Percentiles rank a stretch among this genome's conserved stretches.
Conservation (phyloP, 2,113 vertebrate genomes). For the Setophaga coronata region DNA sequence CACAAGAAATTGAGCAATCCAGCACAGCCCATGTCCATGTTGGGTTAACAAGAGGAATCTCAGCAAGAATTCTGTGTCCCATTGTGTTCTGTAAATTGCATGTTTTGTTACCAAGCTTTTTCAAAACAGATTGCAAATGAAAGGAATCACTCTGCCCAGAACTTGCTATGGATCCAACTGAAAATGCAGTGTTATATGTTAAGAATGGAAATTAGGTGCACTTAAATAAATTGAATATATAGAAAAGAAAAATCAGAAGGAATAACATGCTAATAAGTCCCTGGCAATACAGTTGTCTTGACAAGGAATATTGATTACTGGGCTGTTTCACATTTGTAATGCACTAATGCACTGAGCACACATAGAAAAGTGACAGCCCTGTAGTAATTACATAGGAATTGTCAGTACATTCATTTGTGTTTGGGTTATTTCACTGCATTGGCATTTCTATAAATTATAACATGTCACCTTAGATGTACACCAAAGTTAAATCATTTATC, state of each 20-base stretch:
- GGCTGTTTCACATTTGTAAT: slow-evolving; percentile 34
- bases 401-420: slow-evolving; percentile 60
- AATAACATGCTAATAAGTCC: slow-evolving; percentile 48
- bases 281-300: slow-evolving; percentile 27
- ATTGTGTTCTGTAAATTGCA: not conserved
- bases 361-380: slow-evolving; percentile 39
- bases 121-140: not conserved
- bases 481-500: slow-evolving; percentile 55
- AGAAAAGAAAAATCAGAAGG: slow-evolving; percentile 19
- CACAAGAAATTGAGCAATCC: not conserved
- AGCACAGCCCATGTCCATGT: not conserved
- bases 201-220: not conserved
- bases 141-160: not conserved
- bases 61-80: not conserved
- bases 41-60: not conserved
- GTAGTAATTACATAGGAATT: slow-evolving; percentile 66
- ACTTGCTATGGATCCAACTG: not conserved
- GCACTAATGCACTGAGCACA: slow-evolving; percentile 36
- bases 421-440: slow-evolving; percentile 53
- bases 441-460: slow-evolving; percentile 66
- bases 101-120: not conserved
- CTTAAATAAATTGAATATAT: not conserved
- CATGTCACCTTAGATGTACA: slow-evolving; percentile 37
- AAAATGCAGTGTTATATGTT: not conserved
- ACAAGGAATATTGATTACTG: slow-evolving; percentile 67